Percentiles rank a stretch among this genome's conserved stretches.
Evolutionary conservation across 2,797 vertebrate species (phyloP).

Genomic region (Hydrophis major): DNA sequence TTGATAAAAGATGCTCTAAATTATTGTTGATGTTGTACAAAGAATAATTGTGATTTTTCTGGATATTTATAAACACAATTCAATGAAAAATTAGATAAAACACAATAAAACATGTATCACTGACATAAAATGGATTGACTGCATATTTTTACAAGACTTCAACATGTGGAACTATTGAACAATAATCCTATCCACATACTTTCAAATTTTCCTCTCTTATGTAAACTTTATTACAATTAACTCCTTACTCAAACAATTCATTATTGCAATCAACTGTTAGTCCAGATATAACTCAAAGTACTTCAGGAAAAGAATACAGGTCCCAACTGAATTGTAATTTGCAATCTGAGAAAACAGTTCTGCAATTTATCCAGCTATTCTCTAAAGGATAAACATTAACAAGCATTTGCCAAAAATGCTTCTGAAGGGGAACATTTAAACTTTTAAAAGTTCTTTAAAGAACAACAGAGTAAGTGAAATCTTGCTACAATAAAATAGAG

Average conservation of each 20-base stretch:
- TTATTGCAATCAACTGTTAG: not conserved
- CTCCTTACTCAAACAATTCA: not conserved
- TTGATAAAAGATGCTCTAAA: not conserved
- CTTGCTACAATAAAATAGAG: no score
- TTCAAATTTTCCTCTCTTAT: not conserved
- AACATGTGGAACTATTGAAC: not conserved
- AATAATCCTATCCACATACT: not conserved
- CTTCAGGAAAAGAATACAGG: not conserved
- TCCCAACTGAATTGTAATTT: not conserved
- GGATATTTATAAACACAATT: not conserved
- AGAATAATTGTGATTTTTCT: not conserved
- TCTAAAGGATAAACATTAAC: conserved; percentile 9
- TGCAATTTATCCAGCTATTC: conserved; percentile 9
- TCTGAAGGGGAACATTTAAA: not conserved
- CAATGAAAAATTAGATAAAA: not conserved
- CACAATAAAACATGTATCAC: not conserved
- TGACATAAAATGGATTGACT: not conserved
- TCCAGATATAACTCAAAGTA: not conserved
- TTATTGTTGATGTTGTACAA: not conserved
- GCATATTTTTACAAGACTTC: not conserved
- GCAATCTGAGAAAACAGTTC: not conserved
- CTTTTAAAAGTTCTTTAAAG: no score
- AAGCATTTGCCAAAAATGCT: conserved; percentile 1
- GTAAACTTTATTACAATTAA: not conserved
- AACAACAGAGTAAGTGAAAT: no score